Base-by-base conservation (phyloP, 1,140 invertebrate species). In the Tribolium castaneum region DNA sequence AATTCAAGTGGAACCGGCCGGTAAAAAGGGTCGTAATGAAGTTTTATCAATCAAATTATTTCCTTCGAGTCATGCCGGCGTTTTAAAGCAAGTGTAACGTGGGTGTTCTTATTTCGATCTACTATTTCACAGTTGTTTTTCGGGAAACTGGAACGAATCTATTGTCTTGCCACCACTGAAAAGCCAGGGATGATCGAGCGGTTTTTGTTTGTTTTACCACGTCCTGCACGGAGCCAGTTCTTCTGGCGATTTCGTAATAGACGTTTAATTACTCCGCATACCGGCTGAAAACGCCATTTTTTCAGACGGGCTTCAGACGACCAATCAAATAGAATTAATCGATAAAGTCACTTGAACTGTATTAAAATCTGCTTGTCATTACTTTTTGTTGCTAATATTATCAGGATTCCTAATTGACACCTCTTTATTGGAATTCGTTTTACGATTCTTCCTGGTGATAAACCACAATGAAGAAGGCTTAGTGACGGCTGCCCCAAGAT, bases 31-130 rank as follows among this genome's bases (percentile, higher is more conserved):
- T 51, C 54, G 71, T 80, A 75, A 81, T 81, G 74, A 81, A 81
- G 80, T 81, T 81, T 81, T 81, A 81, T 78, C 80, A 80, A 81
- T 81, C 80, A 81, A 80, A 81, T 81, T 81, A 81, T 80, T 80
- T 80, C 71, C 39, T 75, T 50, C 76, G 16, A 77, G 80, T 81
- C 80, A 81, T 77, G 80, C 80, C 70, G 76, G 66, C 71, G 13
- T 74, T 78, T 54, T 73, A 62, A 62, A 79, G 45, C 35, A 74
- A 34, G 62, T 45, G 70, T 75, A 81, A 75, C 78, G 71, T 81
- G 80, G 80, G 80, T 81, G 80, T 81, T 78, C 80, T 77, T 14
- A 51, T 66, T 74, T 70, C 66, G 73, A 78, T 76, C 78, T 70
- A 80, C 78, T 78, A 81, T 81, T 81, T 81, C 80, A 81, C 80